phyloP scores from a whole-genome alignment of 1,140 invertebrate species.

The Caenorhabditis elegans region WBcel235 BX284604.4:38501-39000 shows the following conservation, averaged over 20 bases:
- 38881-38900: conserved; percentile 35
- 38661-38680: too few relatives aligned
- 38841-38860: too few relatives aligned
- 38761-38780: too few relatives aligned
- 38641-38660: too few relatives aligned
- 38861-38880: conserved; percentile 35
- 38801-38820: too few relatives aligned
- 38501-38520: conserved; percentile 26
- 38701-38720: too few relatives aligned
- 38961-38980: conserved; percentile 36
- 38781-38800: too few relatives aligned
- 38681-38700: too few relatives aligned
- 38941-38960: conserved; percentile 27
- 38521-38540: conserved; percentile 44
- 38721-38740: too few relatives aligned
- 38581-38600: not conserved
- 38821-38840: too few relatives aligned
- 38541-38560: conserved; percentile 51
- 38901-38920: conserved; percentile 30
- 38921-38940: conserved; percentile 39
- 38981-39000: conserved; percentile 28
- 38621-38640: not conserved
- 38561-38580: not conserved
- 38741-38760: too few relatives aligned
- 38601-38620: not conserved